Evolutionary conservation across 2,113 vertebrate genomes (phyloP).

Genomic region (Nibea coibor): DNA sequence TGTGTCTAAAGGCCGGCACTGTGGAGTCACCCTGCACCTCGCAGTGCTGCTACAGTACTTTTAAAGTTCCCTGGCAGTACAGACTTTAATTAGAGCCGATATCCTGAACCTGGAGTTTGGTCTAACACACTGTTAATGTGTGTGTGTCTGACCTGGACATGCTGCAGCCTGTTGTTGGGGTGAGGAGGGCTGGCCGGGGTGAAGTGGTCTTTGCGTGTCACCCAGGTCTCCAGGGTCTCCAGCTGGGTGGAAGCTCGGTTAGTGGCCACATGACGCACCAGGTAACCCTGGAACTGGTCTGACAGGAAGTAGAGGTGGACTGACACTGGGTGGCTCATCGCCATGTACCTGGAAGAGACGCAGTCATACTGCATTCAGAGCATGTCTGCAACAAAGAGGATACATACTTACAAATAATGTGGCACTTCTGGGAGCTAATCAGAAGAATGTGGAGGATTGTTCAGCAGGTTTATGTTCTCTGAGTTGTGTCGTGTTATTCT

Average conservation of each 20-base stretch:
- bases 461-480: too few species aligned
- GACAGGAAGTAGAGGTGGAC: slow-evolving; percentile 97
- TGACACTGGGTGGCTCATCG: slow-evolving; percentile 89
- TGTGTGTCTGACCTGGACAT: slow-evolving; percentile 88
- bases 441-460: too few species aligned
- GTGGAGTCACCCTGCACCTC: too few species aligned
- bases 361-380: not conserved
- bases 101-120: too few species aligned
- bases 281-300: slow-evolving; percentile 96
- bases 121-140: too few species aligned
- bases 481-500: too few species aligned
- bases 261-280: slow-evolving; percentile 91
- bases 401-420: too few species aligned
- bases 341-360: slow-evolving; percentile 85
- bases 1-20: too few species aligned
- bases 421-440: too few species aligned
- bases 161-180: slow-evolving; percentile 89
- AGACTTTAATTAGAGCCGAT: too few species aligned
- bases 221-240: slow-evolving; percentile 96
- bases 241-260: slow-evolving; percentile 93
- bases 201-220: slow-evolving; percentile 93
- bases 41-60: too few species aligned
- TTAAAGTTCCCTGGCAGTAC: too few species aligned
- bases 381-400: not conserved
- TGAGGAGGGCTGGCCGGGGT: slow-evolving; percentile 88